These are phyloP conservation scores for Tretioscincus oriximinensis DNA, from an alignment of 2,113 vertebrate genomes.

Conservation along the genomic window DNA sequence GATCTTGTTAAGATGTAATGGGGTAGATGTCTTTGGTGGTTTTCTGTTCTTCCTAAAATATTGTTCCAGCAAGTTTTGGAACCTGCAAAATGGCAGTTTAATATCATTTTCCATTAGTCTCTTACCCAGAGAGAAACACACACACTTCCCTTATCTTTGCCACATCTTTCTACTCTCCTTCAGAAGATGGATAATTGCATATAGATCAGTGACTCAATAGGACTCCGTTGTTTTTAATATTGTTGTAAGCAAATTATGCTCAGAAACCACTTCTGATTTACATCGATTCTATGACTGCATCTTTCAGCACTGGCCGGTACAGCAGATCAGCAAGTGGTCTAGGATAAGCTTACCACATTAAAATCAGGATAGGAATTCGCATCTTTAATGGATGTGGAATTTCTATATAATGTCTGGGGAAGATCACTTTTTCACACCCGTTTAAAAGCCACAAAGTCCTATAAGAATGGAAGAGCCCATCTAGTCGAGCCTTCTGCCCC, in stretches of 20 bases:
- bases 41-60: conserved; percentile 16
- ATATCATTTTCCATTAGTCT: conserved; percentile 14
- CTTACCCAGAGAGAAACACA: neutral
- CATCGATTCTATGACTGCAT: neutral
- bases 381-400: too few relatives aligned
- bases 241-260: neutral
- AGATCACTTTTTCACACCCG: too few relatives aligned
- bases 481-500: too few relatives aligned
- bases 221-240: neutral
- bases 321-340: too few relatives aligned
- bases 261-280: neutral
- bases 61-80: conserved; percentile 27
- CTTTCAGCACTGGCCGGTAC: neutral
- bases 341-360: too few relatives aligned
- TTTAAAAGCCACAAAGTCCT: too few relatives aligned
- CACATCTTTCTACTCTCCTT: neutral
- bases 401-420: too few relatives aligned
- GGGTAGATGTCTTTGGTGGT: neutral
- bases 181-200: neutral
- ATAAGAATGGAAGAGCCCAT: too few relatives aligned
- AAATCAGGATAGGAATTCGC: too few relatives aligned
- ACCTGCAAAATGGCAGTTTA: conserved; percentile 5
- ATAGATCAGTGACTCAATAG: neutral
- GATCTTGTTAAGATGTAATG: conserved; percentile 23
- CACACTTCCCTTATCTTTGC: neutral